Evolutionary conservation across 2,113 vertebrate species (phyloP).

Genomic region (Eulacestoma nigropectus): DNA sequence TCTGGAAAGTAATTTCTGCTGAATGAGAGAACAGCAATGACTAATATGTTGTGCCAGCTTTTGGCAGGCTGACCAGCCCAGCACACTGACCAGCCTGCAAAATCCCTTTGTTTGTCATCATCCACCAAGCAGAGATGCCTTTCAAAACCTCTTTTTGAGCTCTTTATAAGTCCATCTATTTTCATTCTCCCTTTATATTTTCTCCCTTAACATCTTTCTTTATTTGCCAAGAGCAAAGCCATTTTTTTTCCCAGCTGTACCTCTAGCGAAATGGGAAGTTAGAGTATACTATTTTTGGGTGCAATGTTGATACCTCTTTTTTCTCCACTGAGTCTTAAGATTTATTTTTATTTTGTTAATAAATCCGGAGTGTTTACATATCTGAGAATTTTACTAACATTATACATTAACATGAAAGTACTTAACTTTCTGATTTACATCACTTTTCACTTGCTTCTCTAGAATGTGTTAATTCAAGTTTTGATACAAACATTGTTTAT

Average conservation of each 20-base stretch:
- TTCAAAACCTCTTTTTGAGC: background rate
- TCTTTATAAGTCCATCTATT: background rate
- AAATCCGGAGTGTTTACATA: background rate
- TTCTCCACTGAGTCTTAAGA: background rate
- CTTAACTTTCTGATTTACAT: background rate
- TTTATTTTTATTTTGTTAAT: background rate
- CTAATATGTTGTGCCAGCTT: background rate
- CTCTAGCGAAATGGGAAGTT: background rate
- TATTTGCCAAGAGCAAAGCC: background rate
- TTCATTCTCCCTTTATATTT: background rate
- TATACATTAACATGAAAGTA: background rate
- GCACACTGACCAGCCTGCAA: background rate
- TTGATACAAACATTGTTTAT: background rate
- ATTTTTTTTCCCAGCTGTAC: background rate
- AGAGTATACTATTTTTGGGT: background rate
- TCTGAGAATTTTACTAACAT: background rate
- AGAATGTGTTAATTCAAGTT: background rate
- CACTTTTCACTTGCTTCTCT: background rate
- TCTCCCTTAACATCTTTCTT: background rate
- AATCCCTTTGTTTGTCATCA: background rate
- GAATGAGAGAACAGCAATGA: background rate
- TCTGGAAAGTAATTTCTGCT: background rate
- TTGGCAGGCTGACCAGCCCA: background rate
- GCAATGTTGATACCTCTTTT: background rate
- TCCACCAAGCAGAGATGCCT: background rate